A percentile compares a stretch with the other conserved stretches of the same genome.
phyloP scores from a whole-genome alignment of 2,888 invertebrate species.

The Ornithoptera priamus region DNA sequence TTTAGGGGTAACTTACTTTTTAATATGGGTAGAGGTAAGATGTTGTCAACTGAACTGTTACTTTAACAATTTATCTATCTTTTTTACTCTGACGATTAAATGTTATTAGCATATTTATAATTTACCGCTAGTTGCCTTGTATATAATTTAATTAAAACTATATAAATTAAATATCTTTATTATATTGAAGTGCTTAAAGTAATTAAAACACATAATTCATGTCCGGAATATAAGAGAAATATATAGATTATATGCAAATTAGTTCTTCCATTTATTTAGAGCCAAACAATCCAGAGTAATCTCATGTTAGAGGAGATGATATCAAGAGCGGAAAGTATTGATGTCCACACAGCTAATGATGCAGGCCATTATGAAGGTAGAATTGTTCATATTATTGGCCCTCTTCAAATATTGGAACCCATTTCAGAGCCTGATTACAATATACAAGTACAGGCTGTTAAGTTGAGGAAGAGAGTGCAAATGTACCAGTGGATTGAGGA shows the following conservation, averaged over 20 bases:
- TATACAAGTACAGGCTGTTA: slow-evolving; percentile 90
- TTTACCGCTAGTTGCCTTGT: too few relatives aligned
- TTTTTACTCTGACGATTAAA: too few relatives aligned
- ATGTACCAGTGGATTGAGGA: slow-evolving; percentile 98
- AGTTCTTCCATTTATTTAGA: slow-evolving; percentile 67
- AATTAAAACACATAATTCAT: too few relatives aligned
- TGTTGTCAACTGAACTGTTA: neutral
- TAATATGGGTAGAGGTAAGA: slow-evolving; percentile 92
- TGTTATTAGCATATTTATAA: too few relatives aligned
- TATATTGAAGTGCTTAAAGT: too few relatives aligned
- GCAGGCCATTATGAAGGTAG: slow-evolving; percentile 85
- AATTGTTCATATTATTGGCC: slow-evolving; percentile 88
- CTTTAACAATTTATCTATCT: neutral
- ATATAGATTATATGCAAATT: neutral
- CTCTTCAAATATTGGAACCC: slow-evolving; percentile 87
- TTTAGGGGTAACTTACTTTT: slow-evolving; percentile 83
- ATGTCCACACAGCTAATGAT: slow-evolving; percentile 86
- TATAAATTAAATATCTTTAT: too few relatives aligned
- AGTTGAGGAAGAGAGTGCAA: slow-evolving; percentile 91
- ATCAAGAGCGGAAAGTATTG: slow-evolving; percentile 71
- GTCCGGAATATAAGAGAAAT: neutral
- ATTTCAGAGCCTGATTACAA: slow-evolving; percentile 93
- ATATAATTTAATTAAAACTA: too few relatives aligned
- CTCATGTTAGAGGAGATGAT: slow-evolving; percentile 89
- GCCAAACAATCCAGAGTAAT: slow-evolving; percentile 88